Conservation (phyloP, 1,140 invertebrate genomes). For the Penaeus indicus region DNA sequence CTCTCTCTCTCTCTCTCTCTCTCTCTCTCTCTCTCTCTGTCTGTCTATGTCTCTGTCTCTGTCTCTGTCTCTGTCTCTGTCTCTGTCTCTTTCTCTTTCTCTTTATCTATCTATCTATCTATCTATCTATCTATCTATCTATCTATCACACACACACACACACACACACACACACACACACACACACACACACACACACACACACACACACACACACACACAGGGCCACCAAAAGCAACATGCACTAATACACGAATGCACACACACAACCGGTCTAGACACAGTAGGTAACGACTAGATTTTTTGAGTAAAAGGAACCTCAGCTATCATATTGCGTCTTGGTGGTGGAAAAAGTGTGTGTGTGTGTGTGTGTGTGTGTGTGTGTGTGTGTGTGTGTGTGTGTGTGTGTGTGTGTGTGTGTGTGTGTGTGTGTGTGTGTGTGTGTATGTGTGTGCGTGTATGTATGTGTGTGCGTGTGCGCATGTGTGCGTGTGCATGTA, state of each 20-base stretch:
- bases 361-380: too few relatives aligned
- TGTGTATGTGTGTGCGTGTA: too few relatives aligned
- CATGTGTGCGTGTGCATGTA: too few relatives aligned
- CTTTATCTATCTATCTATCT: not conserved
- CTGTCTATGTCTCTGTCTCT: not conserved
- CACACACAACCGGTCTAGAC: not conserved
- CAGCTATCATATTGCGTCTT: too few relatives aligned
- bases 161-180: slow-evolving; percentile 15
- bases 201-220: slow-evolving; percentile 23
- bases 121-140: slow-evolving; percentile 4
- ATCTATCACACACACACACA: not conserved
- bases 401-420: too few relatives aligned
- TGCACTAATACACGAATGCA: slow-evolving; percentile 13
- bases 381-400: too few relatives aligned
- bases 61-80: not conserved
- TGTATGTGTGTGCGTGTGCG: too few relatives aligned
- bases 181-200: not conserved
- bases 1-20: not conserved
- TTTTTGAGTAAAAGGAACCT: too few relatives aligned
- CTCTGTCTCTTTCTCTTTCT: not conserved
- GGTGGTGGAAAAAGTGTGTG: too few relatives aligned
- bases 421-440: too few relatives aligned
- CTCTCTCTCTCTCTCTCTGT: not conserved
- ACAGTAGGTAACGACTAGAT: not conserved
- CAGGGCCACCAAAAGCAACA: not conserved